Evolutionary conservation across 1,140 invertebrate species (phyloP), one percentile per base, ranked within the genome.

Genomic region (Polypedilum pembai): DNA sequence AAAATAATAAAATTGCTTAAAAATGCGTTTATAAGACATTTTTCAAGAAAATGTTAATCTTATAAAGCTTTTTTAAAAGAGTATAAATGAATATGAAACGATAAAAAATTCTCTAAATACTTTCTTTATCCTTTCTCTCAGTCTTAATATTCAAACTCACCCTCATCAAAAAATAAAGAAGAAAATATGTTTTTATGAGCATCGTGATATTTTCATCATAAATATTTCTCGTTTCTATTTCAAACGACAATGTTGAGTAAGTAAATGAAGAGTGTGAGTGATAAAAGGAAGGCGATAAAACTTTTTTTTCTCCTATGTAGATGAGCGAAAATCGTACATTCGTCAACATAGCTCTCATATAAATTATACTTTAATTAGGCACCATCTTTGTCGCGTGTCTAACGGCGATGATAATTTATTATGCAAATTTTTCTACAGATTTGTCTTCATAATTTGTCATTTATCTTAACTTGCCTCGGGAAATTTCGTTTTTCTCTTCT

Each of bases 381-480:
- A 69, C 20, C 65, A 69, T 69, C 65, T 21, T 69, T 18, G 65
- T 21, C 65, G 65, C 65, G 17, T 69, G 65, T 21, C 65, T 18
- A 18, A 69, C 65, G 65, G 17, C 17, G 20, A 69, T 21, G 65
- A 21, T 69, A 69, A 69, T 69, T 69, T 69, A 69, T 69, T 69
- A 69, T 69, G 65, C 10, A 20, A 69, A 69, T 69, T 69, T 69
- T 69, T 20, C 65, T 18, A 20, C 65, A 69, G 65, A 69, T 69
- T 69, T 69, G 65, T 66, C 65, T 66, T 66, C 65, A 20, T 20
- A 66, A 66, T 66, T 66, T 66, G 65, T 69, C 65, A 69, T 69
- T 21, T 8, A 18, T 21, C 17, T 18, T 21, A 18, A 56, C 45
- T 56, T 12, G 12, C 10, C 3, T 15, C 45, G n/a, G 8, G 12